Base-by-base conservation (phyloP, 2,113 vertebrate genomes). In the Brachyhypopomus gauderio region DNA sequence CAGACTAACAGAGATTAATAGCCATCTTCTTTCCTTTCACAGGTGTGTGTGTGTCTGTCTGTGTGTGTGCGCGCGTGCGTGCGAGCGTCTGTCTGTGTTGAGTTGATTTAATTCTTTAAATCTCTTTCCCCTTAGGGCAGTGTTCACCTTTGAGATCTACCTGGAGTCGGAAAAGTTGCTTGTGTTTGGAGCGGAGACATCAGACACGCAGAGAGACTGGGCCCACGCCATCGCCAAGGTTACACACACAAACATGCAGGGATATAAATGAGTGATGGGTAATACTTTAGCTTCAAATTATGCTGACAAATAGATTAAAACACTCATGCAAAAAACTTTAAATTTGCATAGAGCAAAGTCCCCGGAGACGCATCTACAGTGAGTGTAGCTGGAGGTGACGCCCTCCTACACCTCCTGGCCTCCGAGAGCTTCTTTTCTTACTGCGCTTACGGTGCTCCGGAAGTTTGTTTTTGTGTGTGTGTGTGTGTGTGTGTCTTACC, bases 101-200 rank as follows among this genome's bases (percentile, higher is more conserved):
- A 41, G 45, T 52, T 52, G 45, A 52, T 52, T 52, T 52, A 78
- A 77, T 85, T 23, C 72, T 66, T 60, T 88, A 30, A 66, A 79
- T 80, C 48, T 87, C 1, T 88, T 19, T 75, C 92, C 30, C 85
- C 90, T 52, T 91, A 99, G 97, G 93, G 92, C 96, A 27, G 88
- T 96, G 90, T 97, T 96, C 88, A 94, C 95, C 25, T 95, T 96
- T 90, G 97, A 98, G 92, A 93, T 98, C 84, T 97, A 96, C 90
- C 92, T 98, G 89, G 91, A 92, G 88, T 95, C 94, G 20, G 96
- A 97, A 87, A 94, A 94, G 72, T 89, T 92, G 58, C 94, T 98
- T 90, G 90, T 94, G 0, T 95, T 98, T 81, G 96, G 96, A 77
- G 93, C 94, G 3, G 95, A 97, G 90, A 95, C 95, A 75, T 90